Base-by-base conservation (phyloP, 2,888 invertebrate species). In the Cryptocheilus praepositus region DNA sequence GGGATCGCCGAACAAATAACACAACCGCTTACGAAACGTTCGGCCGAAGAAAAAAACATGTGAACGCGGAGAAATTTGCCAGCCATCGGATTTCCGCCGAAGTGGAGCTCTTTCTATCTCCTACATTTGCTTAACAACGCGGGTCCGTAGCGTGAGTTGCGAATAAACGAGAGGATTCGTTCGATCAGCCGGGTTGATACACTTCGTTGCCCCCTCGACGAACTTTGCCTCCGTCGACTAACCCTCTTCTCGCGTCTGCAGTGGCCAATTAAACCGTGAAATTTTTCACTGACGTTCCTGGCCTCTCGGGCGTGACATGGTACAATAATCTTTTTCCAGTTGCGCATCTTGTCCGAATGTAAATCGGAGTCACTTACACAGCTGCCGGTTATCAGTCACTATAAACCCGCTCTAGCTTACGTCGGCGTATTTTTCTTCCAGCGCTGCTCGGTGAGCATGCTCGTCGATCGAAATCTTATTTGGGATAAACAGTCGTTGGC, bases 291-390 rank as follows among this genome's bases (percentile, higher is more conserved):
- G 16, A 15, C 19, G 49, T 15, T 7, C 13, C 19, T 49, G 16
- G 13, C 19, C 16, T 49, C 16, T 36, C 4, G 8, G 11, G 18
- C 18, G 22, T 11, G 16, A 22, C 16, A 54, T 25, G 44, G 51
- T 51, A 55, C 2, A 55, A 64, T 55, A 69, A 64, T 64, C 58
- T 55, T 69, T 71, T 60, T n/a, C 53, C 73, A 58, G 59, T 70
- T 63, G 56, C 53, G 44, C 18, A 49, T 53, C 25, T 56, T 18
- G 13, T 36, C 52, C 36, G 55, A 61, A 63, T 70, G 64, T 45
- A 57, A 77, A 71, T 70, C 57, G 61, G 66, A 56, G 28, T 49
- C 52, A 66, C 70, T 71, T 70, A 59, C 53, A 66, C 76, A 77
- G 64, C 74, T 74, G 76, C 36, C 59, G 59, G 60, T 76, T 76